Base-by-base conservation (phyloP, 2,797 vertebrate genomes). In the Toxotes lorentzi region DNA sequence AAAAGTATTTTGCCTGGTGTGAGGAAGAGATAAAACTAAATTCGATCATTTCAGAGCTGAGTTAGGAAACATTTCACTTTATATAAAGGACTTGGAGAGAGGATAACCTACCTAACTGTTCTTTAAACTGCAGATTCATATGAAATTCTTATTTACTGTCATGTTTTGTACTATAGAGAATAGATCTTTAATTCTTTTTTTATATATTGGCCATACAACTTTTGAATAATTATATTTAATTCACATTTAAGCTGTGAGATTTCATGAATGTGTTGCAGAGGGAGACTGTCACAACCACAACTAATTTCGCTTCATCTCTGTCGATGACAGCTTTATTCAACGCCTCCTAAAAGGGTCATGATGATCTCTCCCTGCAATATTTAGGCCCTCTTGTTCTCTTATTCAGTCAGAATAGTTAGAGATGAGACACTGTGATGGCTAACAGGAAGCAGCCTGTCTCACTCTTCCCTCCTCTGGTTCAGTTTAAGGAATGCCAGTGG, bases 401-500 rank as follows among this genome's bases (percentile, higher is more conserved):
- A 43, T 21, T 4, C 35, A 64, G 56, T 35, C 41, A 34, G 69
- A 17, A 30, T 32, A 67, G 50, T 50, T 69, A 59, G 32, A 77
- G 24, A 34, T 65, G 43, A 58, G 19, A 70, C 11, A 3, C 9
- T 70, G 19, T 47, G 14, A 45, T 4, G 1, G 19, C 4, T 0
- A 1, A 50, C 54, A 64, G 56, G 40, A 76, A 23, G 35, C 17
- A 4, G 21, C 41, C 9, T 1, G 24, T 96, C 95, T 97, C 93
- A 91, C 90, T 12, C 83, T 23, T 90, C 71, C 85, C 73, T 94
- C 90, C 34, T 91, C 88, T 94, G 87, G 84, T 91, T 76, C 95
- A 99, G 98, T 93, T 96, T 98, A 85, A 97, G 95, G 95, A 99
- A 98, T 86, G 95, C 96, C 93, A 97, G 95, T 79, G 98, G 97